A percentile compares a stretch with the other conserved stretches of the same genome.
Conservation (phyloP, 2,888 invertebrate genomes). For the Liodrosophila aerea region DNA sequence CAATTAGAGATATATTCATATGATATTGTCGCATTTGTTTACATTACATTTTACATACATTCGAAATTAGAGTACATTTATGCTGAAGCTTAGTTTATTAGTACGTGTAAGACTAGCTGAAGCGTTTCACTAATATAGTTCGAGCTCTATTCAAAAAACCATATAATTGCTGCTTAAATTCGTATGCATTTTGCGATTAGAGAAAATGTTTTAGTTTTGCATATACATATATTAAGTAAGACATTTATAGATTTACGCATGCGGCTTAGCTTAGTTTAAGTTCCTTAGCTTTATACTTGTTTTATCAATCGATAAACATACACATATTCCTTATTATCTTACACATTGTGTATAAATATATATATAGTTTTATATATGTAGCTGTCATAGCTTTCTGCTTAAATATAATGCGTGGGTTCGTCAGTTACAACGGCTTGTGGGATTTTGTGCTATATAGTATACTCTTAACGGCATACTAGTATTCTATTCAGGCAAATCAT, state of each 20-base stretch:
- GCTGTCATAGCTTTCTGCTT: slow-evolving; percentile 43
- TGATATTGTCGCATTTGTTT: slow-evolving; percentile 66
- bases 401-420: slow-evolving; percentile 13
- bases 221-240: slow-evolving; percentile 21
- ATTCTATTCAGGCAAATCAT: slow-evolving; percentile 44
- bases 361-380: slow-evolving; percentile 32
- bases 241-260: slow-evolving; percentile 11
- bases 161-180: slow-evolving; percentile 73
- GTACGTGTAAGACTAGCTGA: slow-evolving; percentile 68
- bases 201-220: not conserved
- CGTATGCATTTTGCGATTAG: slow-evolving; percentile 54
- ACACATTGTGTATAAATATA: slow-evolving; percentile 70
- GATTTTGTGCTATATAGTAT: slow-evolving; percentile 4
- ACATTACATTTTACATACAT: slow-evolving; percentile 72
- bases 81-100: slow-evolving; percentile 65
- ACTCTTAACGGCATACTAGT: slow-evolving; percentile 10
- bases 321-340: slow-evolving; percentile 68
- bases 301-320: slow-evolving; percentile 66
- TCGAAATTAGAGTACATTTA: slow-evolving; percentile 36
- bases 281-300: slow-evolving; percentile 10
- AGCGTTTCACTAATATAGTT: slow-evolving; percentile 45
- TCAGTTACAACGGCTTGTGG: slow-evolving; percentile 17
- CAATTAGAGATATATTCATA: slow-evolving; percentile 68
- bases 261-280: slow-evolving; percentile 36
- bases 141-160: slow-evolving; percentile 57